A percentile compares a stretch with the other conserved stretches of the same genome.
These are phyloP conservation scores for Calcarius lapponicus DNA, from an alignment of 2,797 vertebrate species.

Conservation along the genomic window DNA sequence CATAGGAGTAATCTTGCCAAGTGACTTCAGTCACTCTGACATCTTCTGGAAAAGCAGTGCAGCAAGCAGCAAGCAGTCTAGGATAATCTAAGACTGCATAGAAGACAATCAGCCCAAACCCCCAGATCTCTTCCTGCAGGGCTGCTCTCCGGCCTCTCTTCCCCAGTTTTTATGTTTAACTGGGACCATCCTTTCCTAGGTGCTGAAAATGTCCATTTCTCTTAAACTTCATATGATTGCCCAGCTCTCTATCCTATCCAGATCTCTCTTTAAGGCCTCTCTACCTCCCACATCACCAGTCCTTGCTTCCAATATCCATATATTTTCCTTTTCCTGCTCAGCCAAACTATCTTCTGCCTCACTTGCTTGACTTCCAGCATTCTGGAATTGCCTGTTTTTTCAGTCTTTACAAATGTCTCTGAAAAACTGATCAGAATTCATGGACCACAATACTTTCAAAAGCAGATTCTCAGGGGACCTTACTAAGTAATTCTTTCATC, in stretches of 20 bases:
- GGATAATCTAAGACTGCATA: background rate
- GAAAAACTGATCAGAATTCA: background rate
- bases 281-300: too few species aligned
- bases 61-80: background rate
- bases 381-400: background rate
- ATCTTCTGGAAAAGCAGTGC: background rate
- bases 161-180: background rate
- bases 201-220: background rate
- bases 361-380: background rate
- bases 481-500: background rate
- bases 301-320: background rate
- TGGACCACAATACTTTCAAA: background rate
- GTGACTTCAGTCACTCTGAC: background rate
- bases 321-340: background rate
- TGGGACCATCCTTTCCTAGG: too few species aligned
- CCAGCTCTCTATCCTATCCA: background rate
- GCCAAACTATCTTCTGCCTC: rapidly evolving
- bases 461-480: background rate
- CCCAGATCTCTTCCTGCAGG: too few species aligned
- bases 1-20: background rate
- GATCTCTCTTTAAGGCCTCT: background rate
- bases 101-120: background rate
- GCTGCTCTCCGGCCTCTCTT: background rate
- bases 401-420: background rate
- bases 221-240: too few species aligned